These are phyloP conservation scores for Spinibarbus caldwelli DNA, from an alignment of 2,797 vertebrate species.

Conservation along the genomic window DNA sequence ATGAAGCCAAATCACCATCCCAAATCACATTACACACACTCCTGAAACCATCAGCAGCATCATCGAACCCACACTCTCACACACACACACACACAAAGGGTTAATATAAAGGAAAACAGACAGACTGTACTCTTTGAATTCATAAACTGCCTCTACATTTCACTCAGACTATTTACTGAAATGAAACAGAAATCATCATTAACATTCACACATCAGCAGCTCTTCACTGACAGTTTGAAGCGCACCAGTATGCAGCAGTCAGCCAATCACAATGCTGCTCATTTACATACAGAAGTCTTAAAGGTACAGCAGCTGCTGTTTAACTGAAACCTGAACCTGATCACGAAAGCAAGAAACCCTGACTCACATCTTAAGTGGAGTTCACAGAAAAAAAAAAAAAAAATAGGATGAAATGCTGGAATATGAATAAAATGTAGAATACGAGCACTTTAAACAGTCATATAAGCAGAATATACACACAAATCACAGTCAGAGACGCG, in stretches of 20 bases:
- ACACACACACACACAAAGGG: constrained; percentile 51
- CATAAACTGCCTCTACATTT: not conserved
- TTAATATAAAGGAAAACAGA: not conserved
- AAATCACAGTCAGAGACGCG: too few species aligned
- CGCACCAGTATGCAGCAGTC: too few species aligned
- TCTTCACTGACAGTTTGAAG: too few species aligned
- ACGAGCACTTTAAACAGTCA: not conserved
- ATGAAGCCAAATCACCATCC: constrained; percentile 62
- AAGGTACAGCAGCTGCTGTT: too few species aligned
- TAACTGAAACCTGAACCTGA: too few species aligned
- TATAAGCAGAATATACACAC: too few species aligned
- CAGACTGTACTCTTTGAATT: too few species aligned
- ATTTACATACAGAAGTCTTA: too few species aligned
- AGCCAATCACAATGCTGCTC: not conserved
- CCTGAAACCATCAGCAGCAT: constrained; percentile 80
- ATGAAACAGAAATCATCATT: not conserved
- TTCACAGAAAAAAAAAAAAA: not conserved
- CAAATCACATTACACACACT: constrained; percentile 81
- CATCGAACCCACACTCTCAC: constrained; percentile 74
- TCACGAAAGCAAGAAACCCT: not conserved
- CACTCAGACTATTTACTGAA: not conserved
- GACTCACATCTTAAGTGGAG: not conserved
- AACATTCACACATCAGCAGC: constrained; percentile 30
- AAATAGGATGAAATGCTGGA: not conserved
- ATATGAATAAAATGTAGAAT: not conserved